These are phyloP conservation scores for Vombatus ursinus DNA, from an alignment of 2,113 vertebrate genomes.

Conservation along the genomic window DNA sequence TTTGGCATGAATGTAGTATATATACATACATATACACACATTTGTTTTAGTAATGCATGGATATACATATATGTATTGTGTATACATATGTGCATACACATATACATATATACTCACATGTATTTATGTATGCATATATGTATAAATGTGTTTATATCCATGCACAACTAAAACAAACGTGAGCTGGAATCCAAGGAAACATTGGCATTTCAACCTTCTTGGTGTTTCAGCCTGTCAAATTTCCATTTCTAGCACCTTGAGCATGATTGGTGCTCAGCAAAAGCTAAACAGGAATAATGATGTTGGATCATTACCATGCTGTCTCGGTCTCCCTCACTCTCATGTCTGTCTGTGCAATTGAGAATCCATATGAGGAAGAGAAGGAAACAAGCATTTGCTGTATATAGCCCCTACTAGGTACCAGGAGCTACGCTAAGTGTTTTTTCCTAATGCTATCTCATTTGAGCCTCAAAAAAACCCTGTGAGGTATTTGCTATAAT, in stretches of 20 bases:
- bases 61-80: background rate
- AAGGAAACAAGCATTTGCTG: background rate
- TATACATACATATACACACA: background rate
- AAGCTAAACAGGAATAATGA: slow-evolving; percentile 20
- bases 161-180: background rate
- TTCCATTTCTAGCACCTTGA: background rate
- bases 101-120: background rate
- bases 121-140: background rate
- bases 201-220: background rate
- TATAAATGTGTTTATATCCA: background rate
- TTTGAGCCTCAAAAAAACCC: background rate
- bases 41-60: too few relatives aligned
- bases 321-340: background rate
- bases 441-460: background rate
- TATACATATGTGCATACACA: background rate
- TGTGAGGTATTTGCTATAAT: background rate
- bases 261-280: background rate
- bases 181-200: background rate
- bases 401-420: background rate
- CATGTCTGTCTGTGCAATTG: background rate
- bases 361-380: background rate
- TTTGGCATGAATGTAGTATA: background rate
- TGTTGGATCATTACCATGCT: background rate
- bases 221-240: background rate
- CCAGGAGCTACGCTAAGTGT: background rate